Evolutionary conservation across 2,888 invertebrate genomes (phyloP), one percentile per base, ranked within the genome.

Genomic region (Synanthedon myopaeformis): DNA sequence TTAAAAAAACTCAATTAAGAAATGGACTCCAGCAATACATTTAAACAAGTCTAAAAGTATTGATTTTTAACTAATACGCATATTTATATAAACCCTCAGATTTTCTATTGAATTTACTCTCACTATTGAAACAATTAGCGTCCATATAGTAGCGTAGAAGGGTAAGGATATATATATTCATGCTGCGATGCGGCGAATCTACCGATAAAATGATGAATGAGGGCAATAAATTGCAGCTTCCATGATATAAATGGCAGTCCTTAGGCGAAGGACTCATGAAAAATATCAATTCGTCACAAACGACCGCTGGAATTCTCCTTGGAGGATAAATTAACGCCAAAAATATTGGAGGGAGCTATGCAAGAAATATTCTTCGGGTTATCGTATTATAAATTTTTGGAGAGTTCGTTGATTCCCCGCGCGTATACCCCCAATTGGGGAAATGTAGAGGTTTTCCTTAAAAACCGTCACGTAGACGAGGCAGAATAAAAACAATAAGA

Each of bases 131-230:
- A 10, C 8, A 35, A 35, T 35, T 35, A 35, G 35, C 6, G 35
- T 23, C 10, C 1, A 35, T 35, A 35, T 35, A 35, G 10, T 35
- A 10, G 10, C 35, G 35, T 35, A 35, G 35, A 35, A 35, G 35
- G 35, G 35, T 35, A 35, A 35, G 28, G 1, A 28, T 35, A 35
- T 10, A 35, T 35, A 35, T 35, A 35, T 35, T 35, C 35, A 35
- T 10, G 13, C 45, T 13, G 45, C 14, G 45, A 6, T 13, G 14
- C 14, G 63, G 63, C 63, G 61, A 65, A 66, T 63, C 63, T 70
- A 70, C 75, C 76, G 73, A 77, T 78, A 72, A 78, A 76, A 80
- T 82, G 79, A 84, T 78, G 74, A 83, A 83, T 79, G 73, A 60
- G 51, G 58, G 69, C 71, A 67, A 82, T 80, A 82, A 81, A 80